Conservation (phyloP, 1,140 invertebrate species). For the Drosophila carrolli region DNA sequence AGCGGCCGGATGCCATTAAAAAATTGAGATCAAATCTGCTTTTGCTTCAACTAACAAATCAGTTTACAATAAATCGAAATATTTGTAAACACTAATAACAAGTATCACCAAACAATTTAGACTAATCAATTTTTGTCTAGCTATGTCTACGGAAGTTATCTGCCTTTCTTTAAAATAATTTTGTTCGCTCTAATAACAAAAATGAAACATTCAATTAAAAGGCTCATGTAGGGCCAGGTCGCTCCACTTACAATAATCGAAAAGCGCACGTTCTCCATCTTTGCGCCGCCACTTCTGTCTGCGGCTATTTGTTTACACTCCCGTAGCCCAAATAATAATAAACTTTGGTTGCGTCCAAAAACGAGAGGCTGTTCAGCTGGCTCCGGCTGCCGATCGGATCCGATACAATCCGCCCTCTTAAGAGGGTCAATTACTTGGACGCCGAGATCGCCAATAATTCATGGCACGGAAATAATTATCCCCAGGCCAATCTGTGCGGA, state of each 20-base stretch:
- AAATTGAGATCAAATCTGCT: not conserved
- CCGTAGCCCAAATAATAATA: constrained; percentile 62
- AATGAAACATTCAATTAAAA: too few relatives aligned
- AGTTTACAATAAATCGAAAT: too few relatives aligned
- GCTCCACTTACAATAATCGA: constrained; percentile 80
- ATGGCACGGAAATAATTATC: constrained; percentile 16
- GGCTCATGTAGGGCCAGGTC: not conserved
- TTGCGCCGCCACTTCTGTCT: constrained; percentile 38
- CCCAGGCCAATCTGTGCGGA: constrained; percentile 1
- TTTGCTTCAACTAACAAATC: too few relatives aligned
- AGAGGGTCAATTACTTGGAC: constrained; percentile 26
- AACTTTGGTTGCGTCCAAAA: constrained; percentile 32
- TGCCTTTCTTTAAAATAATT: too few relatives aligned
- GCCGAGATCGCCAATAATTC: constrained; percentile 29
- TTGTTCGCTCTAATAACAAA: too few relatives aligned
- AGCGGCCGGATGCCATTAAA: not conserved
- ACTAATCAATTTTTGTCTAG: too few relatives aligned
- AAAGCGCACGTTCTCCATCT: constrained; percentile 84
- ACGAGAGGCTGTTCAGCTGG: constrained; percentile 10
- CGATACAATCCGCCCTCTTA: not conserved
- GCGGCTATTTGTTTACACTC: constrained; percentile 56
- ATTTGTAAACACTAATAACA: too few relatives aligned
- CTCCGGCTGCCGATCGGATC: constrained; percentile 40
- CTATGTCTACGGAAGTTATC: too few relatives aligned
- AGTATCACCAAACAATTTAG: too few relatives aligned